Conservation (phyloP, 2,888 invertebrate species). For the Hylaea fasciaria region DNA sequence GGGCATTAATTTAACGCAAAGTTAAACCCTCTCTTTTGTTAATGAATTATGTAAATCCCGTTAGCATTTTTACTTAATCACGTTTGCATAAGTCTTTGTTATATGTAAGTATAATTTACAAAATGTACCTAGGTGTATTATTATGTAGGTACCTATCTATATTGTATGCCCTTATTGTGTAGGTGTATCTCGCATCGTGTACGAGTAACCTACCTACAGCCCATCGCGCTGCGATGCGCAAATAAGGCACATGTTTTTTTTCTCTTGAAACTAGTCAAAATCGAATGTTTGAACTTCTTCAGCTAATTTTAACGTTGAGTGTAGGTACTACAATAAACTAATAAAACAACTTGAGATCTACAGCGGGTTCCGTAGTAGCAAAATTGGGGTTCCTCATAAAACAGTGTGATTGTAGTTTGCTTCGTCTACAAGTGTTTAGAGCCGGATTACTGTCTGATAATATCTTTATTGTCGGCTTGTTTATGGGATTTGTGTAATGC, state of each 20-base stretch:
- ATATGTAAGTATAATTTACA: background rate
- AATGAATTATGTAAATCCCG: conserved; percentile 10
- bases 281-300: too few relatives aligned
- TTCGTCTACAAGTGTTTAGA: conserved; percentile 15
- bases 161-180: too few relatives aligned
- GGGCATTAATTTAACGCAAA: conserved; percentile 6
- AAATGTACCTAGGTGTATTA: too few relatives aligned
- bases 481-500: conserved; percentile 11
- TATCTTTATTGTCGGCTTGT: conserved; percentile 14
- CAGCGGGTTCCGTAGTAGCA: conserved; percentile 9
- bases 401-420: conserved; percentile 6
- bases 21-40: conserved; percentile 6
- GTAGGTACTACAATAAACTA: too few relatives aligned
- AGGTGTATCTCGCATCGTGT: too few relatives aligned
- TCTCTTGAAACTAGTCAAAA: too few relatives aligned
- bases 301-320: too few relatives aligned
- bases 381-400: conserved; percentile 20
- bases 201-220: too few relatives aligned
- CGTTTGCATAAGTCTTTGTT: conserved; percentile 7
- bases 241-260: too few relatives aligned
- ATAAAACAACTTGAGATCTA: conserved; percentile 4
- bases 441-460: conserved; percentile 11
- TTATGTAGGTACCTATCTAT: too few relatives aligned
- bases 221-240: too few relatives aligned
- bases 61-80: conserved; percentile 8